phyloP scores from a whole-genome alignment of 2,797 vertebrate species.

The Dromococcyx pavoninus region DNA sequence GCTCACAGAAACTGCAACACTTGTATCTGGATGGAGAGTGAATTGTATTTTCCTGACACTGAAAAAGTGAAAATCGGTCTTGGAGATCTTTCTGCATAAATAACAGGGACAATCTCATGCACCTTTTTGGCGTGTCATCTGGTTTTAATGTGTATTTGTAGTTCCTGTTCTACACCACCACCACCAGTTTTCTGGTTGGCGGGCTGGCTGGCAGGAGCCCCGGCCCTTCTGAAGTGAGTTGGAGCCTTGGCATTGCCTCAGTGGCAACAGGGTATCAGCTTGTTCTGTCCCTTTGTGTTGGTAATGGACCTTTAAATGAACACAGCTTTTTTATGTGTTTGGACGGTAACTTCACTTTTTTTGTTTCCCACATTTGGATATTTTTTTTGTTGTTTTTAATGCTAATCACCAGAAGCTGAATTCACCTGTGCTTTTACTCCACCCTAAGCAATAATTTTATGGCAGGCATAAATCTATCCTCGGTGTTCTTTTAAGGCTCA shows the following conservation, averaged over 20 bases:
- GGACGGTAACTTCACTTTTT: not conserved
- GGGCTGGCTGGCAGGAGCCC: not conserved
- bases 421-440: not conserved
- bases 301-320: slow-evolving; percentile 5
- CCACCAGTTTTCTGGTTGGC: not conserved
- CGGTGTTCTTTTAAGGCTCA: not conserved
- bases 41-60: not conserved
- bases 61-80: not conserved
- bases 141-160: not conserved
- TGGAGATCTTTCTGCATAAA: not conserved
- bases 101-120: not conserved
- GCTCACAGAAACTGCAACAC: not conserved
- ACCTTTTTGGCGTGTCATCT: not conserved
- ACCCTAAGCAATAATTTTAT: not conserved
- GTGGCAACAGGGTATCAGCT: not conserved
- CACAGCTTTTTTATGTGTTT: not conserved
- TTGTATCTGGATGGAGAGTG: not conserved
- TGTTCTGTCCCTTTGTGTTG: not conserved
- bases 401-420: not conserved
- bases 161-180: not conserved
- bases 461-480: not conserved
- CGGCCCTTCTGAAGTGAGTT: not conserved
- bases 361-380: not conserved
- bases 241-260: not conserved
- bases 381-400: not conserved